Conservation (phyloP, 2,888 invertebrate genomes). For the Strigamia maritima region DNA sequence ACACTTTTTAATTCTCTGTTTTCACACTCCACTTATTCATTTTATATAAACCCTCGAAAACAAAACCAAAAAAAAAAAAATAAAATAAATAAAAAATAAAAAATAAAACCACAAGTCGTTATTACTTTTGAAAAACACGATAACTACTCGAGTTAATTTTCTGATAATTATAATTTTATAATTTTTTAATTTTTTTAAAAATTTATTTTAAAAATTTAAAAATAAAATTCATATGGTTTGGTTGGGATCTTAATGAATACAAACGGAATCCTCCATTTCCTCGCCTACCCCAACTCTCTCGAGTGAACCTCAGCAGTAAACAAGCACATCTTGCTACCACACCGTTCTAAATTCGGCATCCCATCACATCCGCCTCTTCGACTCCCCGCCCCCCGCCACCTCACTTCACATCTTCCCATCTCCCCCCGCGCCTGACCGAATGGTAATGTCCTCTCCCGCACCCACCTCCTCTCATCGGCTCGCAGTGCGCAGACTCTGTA, state of each 20-base stretch:
- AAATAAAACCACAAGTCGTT: background rate
- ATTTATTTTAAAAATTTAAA: background rate
- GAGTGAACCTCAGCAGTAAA: slow-evolving; percentile 3
- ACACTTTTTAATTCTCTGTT: too few relatives aligned
- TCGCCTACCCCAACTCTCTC: background rate
- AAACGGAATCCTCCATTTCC: background rate
- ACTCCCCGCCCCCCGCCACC: background rate
- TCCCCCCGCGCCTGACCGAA: slow-evolving; percentile 2
- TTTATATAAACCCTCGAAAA: background rate
- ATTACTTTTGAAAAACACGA: background rate
- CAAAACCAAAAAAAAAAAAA: too few relatives aligned
- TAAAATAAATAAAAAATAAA: too few relatives aligned
- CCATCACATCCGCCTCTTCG: slow-evolving; percentile 2
- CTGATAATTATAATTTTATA: too few relatives aligned
- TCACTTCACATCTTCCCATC: slow-evolving; percentile 14
- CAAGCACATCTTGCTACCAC: background rate
- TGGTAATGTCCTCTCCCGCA: slow-evolving; percentile 9
- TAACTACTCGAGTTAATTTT: background rate
- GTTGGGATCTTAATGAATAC: background rate
- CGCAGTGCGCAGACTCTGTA: slow-evolving; percentile 18
- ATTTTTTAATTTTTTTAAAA: background rate
- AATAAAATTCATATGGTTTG: background rate
- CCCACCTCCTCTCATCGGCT: background rate
- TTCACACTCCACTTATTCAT: background rate
- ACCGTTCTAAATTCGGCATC: slow-evolving; percentile 23